These are phyloP conservation scores for Deilephila elpenor DNA, from an alignment of 2,888 invertebrate species.

Conservation along the genomic window DNA sequence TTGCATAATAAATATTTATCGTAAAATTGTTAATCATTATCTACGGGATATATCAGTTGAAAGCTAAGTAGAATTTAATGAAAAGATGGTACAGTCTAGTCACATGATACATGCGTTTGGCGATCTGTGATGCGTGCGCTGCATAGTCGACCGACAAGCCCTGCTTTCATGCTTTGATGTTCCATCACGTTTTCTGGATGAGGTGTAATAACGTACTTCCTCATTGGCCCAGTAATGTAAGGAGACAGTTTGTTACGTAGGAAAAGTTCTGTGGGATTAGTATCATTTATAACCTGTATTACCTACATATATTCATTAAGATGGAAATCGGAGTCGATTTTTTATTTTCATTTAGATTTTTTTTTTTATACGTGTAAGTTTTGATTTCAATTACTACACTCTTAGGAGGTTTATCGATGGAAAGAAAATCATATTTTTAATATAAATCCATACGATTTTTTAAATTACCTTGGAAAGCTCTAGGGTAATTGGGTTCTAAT, in stretches of 20 bases:
- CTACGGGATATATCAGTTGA: not conserved
- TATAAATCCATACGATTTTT: too few species aligned
- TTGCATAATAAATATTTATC: not conserved
- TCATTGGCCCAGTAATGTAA: not conserved
- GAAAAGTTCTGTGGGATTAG: too few species aligned
- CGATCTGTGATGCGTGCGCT: constrained; percentile 10
- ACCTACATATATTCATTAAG: too few species aligned
- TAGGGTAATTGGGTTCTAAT: too few species aligned
- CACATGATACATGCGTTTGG: constrained; percentile 1
- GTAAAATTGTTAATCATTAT: not conserved
- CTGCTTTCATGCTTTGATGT: constrained; percentile 16
- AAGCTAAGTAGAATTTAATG: constrained; percentile 12
- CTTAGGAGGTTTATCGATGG: too few species aligned
- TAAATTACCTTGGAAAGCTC: too few species aligned
- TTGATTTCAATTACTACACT: too few species aligned
- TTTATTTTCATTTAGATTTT: too few species aligned
- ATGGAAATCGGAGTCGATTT: too few species aligned
- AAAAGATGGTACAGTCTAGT: not conserved
- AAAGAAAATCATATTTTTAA: too few species aligned
- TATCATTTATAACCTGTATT: too few species aligned
- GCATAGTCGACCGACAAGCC: not conserved
- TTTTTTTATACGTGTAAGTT: too few species aligned
- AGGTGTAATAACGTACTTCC: constrained; percentile 13
- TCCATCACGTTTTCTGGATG: constrained; percentile 2
- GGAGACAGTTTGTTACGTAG: not conserved